Evolutionary conservation across 1,140 invertebrate species (phyloP), one percentile per base, ranked within the genome.

Genomic region (Rhopalosiphum maidis): DNA sequence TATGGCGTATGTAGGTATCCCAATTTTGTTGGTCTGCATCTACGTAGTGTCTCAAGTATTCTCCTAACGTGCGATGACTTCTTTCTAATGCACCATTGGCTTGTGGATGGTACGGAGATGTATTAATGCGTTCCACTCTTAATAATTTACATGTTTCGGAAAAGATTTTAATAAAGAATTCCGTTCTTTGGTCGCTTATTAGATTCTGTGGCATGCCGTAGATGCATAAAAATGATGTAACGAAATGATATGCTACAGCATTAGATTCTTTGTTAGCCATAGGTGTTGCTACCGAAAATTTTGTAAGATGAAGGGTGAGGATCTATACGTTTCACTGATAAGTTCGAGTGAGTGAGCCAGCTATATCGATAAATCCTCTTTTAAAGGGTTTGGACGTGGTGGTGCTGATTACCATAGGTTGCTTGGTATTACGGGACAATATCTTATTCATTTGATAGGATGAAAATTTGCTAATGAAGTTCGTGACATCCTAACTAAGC

Each of bases 91-190:
- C 94, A 30, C 95, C 95, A 89, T 95, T 95, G 0, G 94, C 95
- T 94, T 95, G 94, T 43, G 95, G 95, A 60, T 95, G 95, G 94
- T 95, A 95, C 23, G 95, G 94, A 15, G 95, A 95, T 35, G 94
- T 95, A 30, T 41, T 48, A 15, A 88, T 54, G 6, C 48, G 55
- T 86, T 94, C 82, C 21, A 94, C 86, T 60, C 60, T n/a, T 7
- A 93, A 2, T 23, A 95, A 94, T 94, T 94, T 95, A 30, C 92
- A 94, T 11, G 95, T 85, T 43, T 85, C 83, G 9, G 41, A 7
- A 1, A 85, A 85, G 9, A 85, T n/a, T 25, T 43, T n/a, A 43
- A 18, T 85, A 35, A 85, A 23, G 9, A 85, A 85, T 7, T 85
- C 83, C 3, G 83, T 85, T 43, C 83, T 41, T 43, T 85, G 83